Percentiles rank a stretch among this genome's conserved stretches.
Evolutionary conservation across 1,140 invertebrate species (phyloP).

Genomic region (honey bee (Apis mellifera)): DNA sequence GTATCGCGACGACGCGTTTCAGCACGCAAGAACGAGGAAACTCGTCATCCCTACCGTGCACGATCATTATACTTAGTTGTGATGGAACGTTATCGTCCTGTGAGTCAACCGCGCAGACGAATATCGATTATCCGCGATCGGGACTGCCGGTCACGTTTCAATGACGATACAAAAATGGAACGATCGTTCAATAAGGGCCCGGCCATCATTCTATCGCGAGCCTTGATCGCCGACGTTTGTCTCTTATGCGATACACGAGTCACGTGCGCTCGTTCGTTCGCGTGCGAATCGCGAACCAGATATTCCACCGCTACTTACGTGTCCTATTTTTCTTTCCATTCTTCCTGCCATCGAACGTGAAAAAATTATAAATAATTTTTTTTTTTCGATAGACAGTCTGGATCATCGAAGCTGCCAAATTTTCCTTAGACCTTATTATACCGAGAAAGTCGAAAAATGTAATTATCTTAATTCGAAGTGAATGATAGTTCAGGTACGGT

Average conservation of each 20-base stretch:
- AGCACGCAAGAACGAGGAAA: not conserved
- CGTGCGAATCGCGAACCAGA: not conserved
- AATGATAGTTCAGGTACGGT: no score
- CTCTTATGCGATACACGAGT: not conserved
- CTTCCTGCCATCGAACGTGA: not conserved
- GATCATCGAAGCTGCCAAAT: no score
- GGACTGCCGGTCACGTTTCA: constrained; percentile 47
- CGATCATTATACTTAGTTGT: constrained; percentile 12
- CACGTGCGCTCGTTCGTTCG: constrained; percentile 4
- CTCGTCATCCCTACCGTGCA: not conserved
- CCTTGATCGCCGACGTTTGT: not conserved
- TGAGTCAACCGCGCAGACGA: constrained; percentile 22
- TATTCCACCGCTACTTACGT: not conserved
- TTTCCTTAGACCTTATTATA: no score
- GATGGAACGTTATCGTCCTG: constrained; percentile 1
- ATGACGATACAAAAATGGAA: constrained; percentile 45
- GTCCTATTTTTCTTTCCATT: not conserved
- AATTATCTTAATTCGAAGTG: no score
- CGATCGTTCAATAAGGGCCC: constrained; percentile 40
- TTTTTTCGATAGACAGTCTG: no score
- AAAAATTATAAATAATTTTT: not conserved
- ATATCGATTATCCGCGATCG: constrained; percentile 45
- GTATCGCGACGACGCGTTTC: not conserved
- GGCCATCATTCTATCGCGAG: not conserved
- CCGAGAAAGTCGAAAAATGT: no score